phyloP scores from a whole-genome alignment of 2,797 vertebrate species.

The Huso huso region DNA sequence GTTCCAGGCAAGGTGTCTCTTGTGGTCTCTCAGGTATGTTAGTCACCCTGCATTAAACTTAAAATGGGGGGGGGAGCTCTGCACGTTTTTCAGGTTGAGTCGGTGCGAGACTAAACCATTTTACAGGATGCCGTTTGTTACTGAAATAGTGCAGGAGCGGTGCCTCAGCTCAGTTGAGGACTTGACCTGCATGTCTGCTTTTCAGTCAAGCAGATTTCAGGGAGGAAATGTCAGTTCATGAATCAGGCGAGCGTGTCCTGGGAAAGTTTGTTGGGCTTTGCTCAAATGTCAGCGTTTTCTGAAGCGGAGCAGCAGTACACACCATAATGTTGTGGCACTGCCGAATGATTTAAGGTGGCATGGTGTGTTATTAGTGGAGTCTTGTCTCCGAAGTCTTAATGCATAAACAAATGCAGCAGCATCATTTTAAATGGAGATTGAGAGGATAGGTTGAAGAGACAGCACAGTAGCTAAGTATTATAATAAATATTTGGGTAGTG shows the following conservation, averaged over 20 bases:
- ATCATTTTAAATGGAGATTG: constrained; percentile 62
- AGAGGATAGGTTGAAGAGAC: constrained; percentile 57
- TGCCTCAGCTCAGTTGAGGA: constrained; percentile 42
- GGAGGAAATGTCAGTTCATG: constrained; percentile 61
- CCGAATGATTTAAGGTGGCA: constrained; percentile 58
- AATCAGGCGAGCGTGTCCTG: constrained; percentile 51
- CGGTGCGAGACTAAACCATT: constrained; percentile 38
- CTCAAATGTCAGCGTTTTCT: constrained; percentile 51
- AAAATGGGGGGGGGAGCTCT: not conserved
- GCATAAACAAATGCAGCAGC: constrained; percentile 54
- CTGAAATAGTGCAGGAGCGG: constrained; percentile 39
- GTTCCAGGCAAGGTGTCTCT: not conserved
- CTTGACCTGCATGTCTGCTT: constrained; percentile 43
- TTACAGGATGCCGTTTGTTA: constrained; percentile 34
- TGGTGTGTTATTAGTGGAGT: constrained; percentile 36
- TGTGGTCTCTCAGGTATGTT: not conserved
- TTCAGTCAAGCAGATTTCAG: constrained; percentile 48
- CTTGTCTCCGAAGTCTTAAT: constrained; percentile 44
- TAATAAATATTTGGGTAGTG: constrained; percentile 55
- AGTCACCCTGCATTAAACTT: not conserved
- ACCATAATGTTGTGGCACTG: constrained; percentile 55
- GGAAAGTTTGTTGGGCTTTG: constrained; percentile 33
- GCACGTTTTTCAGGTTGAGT: constrained; percentile 37
- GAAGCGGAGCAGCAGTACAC: constrained; percentile 28
- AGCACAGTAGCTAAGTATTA: constrained; percentile 60